These are phyloP conservation scores for Synanthedon andrenaeformis DNA, from an alignment of 2,888 invertebrate genomes.

Conservation along the genomic window DNA sequence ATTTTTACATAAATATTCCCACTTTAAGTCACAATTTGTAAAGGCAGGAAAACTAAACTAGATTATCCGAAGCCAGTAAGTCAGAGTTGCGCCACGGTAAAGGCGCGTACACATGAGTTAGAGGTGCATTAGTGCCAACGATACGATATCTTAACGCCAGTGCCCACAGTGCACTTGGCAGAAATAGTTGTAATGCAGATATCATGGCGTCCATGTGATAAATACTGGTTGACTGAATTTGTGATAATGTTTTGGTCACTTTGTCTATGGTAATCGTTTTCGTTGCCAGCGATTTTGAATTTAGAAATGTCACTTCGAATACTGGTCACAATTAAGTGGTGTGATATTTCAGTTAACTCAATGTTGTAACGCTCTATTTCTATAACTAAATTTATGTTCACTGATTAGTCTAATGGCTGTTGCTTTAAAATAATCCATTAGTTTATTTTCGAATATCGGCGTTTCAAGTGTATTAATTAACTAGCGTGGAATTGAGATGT, in stretches of 20 bases:
- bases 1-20: too few relatives aligned
- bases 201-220: slow-evolving; percentile 23
- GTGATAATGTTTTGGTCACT: background rate
- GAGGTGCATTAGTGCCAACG: slow-evolving; percentile 55
- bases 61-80: slow-evolving; percentile 20
- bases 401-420: too few relatives aligned
- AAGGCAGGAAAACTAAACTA: background rate
- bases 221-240: slow-evolving; percentile 18
- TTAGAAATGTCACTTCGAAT: background rate
- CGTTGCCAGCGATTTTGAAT: background rate
- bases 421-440: too few relatives aligned
- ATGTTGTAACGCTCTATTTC: too few relatives aligned
- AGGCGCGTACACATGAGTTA: slow-evolving; percentile 60
- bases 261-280: background rate
- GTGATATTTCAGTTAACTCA: background rate
- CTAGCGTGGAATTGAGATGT: too few relatives aligned
- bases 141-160: slow-evolving; percentile 61
- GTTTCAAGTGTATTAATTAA: too few relatives aligned
- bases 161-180: slow-evolving; percentile 25
- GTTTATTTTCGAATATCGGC: too few relatives aligned
- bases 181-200: slow-evolving; percentile 42
- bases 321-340: background rate
- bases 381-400: too few relatives aligned
- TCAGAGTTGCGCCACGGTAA: slow-evolving; percentile 39
- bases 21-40: background rate